Base-by-base conservation (phyloP, 2,888 invertebrate genomes). In the Chrysina gloriosa region DNA sequence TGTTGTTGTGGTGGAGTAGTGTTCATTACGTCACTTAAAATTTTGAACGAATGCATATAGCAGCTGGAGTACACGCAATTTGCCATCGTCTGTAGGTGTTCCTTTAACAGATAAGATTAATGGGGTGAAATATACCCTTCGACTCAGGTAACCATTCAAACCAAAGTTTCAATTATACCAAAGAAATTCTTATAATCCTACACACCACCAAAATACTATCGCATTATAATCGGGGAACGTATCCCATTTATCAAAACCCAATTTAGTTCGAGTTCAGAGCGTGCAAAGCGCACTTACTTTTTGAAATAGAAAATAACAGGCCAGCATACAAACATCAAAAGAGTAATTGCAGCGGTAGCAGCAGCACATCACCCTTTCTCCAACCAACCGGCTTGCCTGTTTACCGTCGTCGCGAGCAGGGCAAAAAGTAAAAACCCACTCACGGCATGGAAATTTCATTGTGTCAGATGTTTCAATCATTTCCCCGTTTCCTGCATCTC, bases 381-480 rank as follows among this genome's bases (percentile, higher is more conserved):
- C 7, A 45, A 21, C 42, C 19, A 45, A 7, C 36, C 11, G n/a
- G n/a, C 36, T 36, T 36, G 36, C n/a, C 14, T n/a, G 36, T 9
- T n/a, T 36, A n/a, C n/a, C n/a, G n/a, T n/a, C n/a, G n/a, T n/a
- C 14, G 29, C 52, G n/a, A 42, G 27, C 14, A 39, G 14, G 9
- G 25, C 14, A 27, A 58, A 39, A 42, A n/a, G 23, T 42, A 58
- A 29, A 42, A 58, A 58, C 19, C 25, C 39, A 7, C 19, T 27
- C 11, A 9, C 25, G 31, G 27, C 27, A 45, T 61, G 31, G 42
- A 61, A 61, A 61, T 61, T 61, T 61, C 42, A 61, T 61, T 61
- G 42, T 42, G 58, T 61, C 42, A 61, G 58, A 61, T 61, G 58
- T 42, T 61, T 61, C 58, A 61, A 61, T 61, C 42, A 42, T 61